Conservation (phyloP, 2,797 vertebrate species). For the Falco novaeseelandiae region DNA sequence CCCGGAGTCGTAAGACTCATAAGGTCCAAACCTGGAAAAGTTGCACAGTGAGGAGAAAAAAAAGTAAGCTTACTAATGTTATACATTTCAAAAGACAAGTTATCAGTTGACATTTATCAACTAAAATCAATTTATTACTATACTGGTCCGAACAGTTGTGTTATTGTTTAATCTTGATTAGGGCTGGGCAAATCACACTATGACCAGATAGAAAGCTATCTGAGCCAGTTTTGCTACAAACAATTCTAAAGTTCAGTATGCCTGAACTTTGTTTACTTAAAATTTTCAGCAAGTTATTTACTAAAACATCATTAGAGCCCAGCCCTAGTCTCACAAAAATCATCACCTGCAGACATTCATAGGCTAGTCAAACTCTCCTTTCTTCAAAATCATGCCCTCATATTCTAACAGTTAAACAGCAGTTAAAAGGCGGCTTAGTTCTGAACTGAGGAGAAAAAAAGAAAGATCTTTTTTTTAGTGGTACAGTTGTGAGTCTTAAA, state of each 20-base stretch:
- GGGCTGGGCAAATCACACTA: conserved; percentile 78
- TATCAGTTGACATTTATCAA: conserved; percentile 87
- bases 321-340: conserved; percentile 82
- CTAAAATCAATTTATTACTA: conserved; percentile 81
- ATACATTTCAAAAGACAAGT: conserved; percentile 86
- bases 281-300: conserved; percentile 71
- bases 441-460: conserved; percentile 26
- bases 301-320: conserved; percentile 74
- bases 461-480: conserved; percentile 14
- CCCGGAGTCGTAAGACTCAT: conserved; percentile 89
- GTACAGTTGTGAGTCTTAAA: conserved; percentile 55
- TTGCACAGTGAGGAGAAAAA: conserved; percentile 87
- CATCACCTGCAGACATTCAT: conserved; percentile 75
- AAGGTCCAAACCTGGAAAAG: conserved; percentile 88
- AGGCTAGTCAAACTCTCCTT: conserved; percentile 66
- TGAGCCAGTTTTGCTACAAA: conserved; percentile 73
- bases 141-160: conserved; percentile 76
- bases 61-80: conserved; percentile 87
- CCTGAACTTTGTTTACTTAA: conserved; percentile 69
- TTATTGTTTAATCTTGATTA: conserved; percentile 76
- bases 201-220: conserved; percentile 83
- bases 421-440: conserved; percentile 65
- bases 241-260: conserved; percentile 71
- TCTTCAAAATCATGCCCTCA: conserved; percentile 68
- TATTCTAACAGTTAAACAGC: conserved; percentile 67